Evolutionary conservation across 2,797 vertebrate genomes (phyloP), one percentile per base, ranked within the genome.

Genomic region (Sebastolobus alascanus): DNA sequence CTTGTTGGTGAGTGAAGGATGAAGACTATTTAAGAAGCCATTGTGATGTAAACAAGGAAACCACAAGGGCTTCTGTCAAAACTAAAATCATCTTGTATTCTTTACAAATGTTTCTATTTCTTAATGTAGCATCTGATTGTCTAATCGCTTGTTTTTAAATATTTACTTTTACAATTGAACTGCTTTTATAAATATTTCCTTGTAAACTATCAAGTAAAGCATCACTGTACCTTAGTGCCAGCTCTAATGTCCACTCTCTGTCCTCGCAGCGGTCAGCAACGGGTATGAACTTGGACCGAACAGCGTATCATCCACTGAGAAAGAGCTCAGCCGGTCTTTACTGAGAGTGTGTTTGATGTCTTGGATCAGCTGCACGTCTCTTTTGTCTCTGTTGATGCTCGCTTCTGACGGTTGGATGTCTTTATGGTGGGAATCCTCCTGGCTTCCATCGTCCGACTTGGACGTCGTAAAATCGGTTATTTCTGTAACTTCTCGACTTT

Each of bases 231-330:
- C 69, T 79, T 29, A 0, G 38, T 66, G 70, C 12, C 61, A 10
- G 35, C 74, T 70, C 83, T 93, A 94, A 85, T 92, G 93, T 70
- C 87, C 87, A 59, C 88, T 93, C 65, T 94, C 93, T 1, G 90
- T 86, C 22, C 74, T 85, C 5, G 90, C 82, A n/a, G 90, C 64
- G 2, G 86, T 77, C 86, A 93, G 77, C 75, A 92, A 70, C 72
- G 93, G 87, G 74, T 94, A 87, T 2, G 93, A 91, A 27, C 85
- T 86, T 22, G 13, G 90, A 35, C 80, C 87, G 31, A 95, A 93
- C 80, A 92, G n/a, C 0, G 89, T 73, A 58, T 93, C 92, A 1
- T 94, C 90, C 70, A 93, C 78, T 13, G 92, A 90, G 74, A 93
- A 92, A 4, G 82, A 75, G 87, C 91, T 93, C 25, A 87, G 84